These are phyloP conservation scores for Cistogaster globosa DNA, from an alignment of 2,888 invertebrate species.

Conservation along the genomic window DNA sequence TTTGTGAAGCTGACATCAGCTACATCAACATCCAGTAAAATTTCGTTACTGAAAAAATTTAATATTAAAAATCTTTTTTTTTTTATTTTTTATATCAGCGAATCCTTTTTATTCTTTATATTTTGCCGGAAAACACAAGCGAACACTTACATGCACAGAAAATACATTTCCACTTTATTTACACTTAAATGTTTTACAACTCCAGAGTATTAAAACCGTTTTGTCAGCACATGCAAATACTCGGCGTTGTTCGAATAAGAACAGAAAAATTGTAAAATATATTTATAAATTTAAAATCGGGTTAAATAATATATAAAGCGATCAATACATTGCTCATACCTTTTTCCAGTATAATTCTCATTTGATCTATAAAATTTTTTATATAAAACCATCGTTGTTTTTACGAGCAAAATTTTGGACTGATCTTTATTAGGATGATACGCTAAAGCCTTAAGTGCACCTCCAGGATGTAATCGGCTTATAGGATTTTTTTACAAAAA, in stretches of 20 bases:
- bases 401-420: too few species aligned
- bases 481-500: too few species aligned
- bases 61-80: conserved; percentile 35
- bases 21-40: conserved; percentile 33
- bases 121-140: conserved; percentile 53
- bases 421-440: too few species aligned
- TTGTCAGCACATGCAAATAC: conserved; percentile 13
- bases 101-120: conserved; percentile 41
- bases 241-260: background rate
- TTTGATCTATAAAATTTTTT: too few species aligned
- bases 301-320: background rate
- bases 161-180: conserved; percentile 57
- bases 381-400: too few species aligned
- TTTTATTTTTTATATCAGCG: conserved; percentile 23
- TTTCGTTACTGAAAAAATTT: conserved; percentile 12
- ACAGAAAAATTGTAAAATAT: too few species aligned
- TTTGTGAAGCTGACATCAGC: conserved; percentile 27
- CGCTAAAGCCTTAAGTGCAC: too few species aligned
- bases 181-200: conserved; percentile 28
- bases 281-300: too few species aligned
- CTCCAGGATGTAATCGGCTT: too few species aligned
- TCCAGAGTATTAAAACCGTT: conserved; percentile 22
- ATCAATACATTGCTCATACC: background rate
- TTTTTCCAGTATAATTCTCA: too few species aligned
- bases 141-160: too few species aligned